Evolutionary conservation across 2,797 vertebrate species (phyloP).

Genomic region (Parotocinclus haroldoi): DNA sequence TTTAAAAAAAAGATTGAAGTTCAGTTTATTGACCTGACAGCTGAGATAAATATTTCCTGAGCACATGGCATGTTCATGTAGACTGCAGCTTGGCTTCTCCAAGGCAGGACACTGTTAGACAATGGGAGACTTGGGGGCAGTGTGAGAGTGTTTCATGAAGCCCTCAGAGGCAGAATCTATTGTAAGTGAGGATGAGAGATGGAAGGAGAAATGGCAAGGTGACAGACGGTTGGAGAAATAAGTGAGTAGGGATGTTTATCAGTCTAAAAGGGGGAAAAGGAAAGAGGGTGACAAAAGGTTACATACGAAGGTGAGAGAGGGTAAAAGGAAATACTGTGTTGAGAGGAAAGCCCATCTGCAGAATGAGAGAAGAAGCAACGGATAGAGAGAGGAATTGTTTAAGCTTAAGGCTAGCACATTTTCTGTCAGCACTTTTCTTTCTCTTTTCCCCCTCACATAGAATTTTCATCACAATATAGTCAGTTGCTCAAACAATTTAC

Average conservation of each 20-base stretch:
- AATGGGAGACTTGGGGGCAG: slow-evolving; percentile 8
- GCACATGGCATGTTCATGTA: slow-evolving; percentile 62
- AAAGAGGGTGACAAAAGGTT: slow-evolving; percentile 41
- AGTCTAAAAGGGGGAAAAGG: slow-evolving; percentile 33
- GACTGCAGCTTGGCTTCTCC: slow-evolving; percentile 38
- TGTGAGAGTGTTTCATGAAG: slow-evolving; percentile 12
- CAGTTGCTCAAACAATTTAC: slow-evolving; percentile 82
- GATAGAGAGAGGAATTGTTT: slow-evolving; percentile 18
- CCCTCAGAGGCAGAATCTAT: slow-evolving; percentile 21
- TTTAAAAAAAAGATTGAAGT: too few species aligned
- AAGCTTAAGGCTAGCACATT: slow-evolving; percentile 74
- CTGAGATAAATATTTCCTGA: slow-evolving; percentile 62
- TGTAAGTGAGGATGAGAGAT: too few species aligned
- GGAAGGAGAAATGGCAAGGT: slow-evolving; percentile 42
- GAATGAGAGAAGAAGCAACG: not conserved
- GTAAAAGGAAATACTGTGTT: slow-evolving; percentile 35
- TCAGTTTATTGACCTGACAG: slow-evolving; percentile 71
- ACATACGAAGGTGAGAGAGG: slow-evolving; percentile 28
- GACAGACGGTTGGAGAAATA: slow-evolving; percentile 22
- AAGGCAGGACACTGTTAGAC: slow-evolving; percentile 18
- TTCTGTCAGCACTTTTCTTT: slow-evolving; percentile 46
- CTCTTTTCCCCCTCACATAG: slow-evolving; percentile 71
- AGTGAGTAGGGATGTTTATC: slow-evolving; percentile 31
- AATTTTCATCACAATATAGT: slow-evolving; percentile 83
- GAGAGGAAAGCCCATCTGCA: not conserved